A percentile compares a stretch with the other conserved stretches of the same genome.
Conservation (phyloP, 2,113 vertebrate species). For the Hucho hucho region DNA sequence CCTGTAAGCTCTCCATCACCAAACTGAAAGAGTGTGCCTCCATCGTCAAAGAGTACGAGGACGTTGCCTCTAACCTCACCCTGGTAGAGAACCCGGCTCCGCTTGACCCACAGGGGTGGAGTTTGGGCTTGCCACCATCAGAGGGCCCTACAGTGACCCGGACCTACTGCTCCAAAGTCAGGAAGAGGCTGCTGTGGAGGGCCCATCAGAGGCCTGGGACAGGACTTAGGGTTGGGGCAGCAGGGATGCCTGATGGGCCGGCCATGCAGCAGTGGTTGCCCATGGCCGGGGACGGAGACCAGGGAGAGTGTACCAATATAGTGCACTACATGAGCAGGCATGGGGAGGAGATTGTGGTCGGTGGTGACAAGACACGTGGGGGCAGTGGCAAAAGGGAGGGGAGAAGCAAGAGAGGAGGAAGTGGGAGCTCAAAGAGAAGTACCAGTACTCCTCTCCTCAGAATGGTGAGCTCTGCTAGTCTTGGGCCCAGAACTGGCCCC, state of each 20-base stretch:
- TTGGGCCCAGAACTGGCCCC: background rate
- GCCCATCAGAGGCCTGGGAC: conserved; percentile 8
- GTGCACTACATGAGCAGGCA: background rate
- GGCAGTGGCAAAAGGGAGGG: background rate
- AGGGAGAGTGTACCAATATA: conserved; percentile 1
- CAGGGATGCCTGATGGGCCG: background rate
- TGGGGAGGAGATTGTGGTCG: background rate
- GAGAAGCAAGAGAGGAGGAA: background rate
- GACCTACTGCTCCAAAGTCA: conserved; percentile 65
- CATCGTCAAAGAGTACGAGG: conserved; percentile 62
- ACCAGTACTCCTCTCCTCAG: background rate
- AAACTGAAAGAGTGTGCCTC: conserved; percentile 47
- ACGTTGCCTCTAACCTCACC: background rate
- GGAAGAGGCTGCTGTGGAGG: conserved; percentile 64
- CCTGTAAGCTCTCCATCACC: conserved; percentile 61
- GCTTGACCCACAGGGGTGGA: conserved; percentile 15
- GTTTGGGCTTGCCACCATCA: conserved; percentile 35
- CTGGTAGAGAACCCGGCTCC: background rate
- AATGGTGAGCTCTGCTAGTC: background rate
- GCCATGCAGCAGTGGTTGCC: background rate
- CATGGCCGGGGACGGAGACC: background rate
- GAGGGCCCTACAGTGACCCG: background rate
- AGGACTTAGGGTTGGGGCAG: background rate
- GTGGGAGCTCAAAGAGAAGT: too few species aligned
- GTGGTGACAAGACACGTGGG: background rate